Evolutionary conservation across 2,888 invertebrate genomes (phyloP).

Genomic region (Caenorhabditis auriculariae): DNA sequence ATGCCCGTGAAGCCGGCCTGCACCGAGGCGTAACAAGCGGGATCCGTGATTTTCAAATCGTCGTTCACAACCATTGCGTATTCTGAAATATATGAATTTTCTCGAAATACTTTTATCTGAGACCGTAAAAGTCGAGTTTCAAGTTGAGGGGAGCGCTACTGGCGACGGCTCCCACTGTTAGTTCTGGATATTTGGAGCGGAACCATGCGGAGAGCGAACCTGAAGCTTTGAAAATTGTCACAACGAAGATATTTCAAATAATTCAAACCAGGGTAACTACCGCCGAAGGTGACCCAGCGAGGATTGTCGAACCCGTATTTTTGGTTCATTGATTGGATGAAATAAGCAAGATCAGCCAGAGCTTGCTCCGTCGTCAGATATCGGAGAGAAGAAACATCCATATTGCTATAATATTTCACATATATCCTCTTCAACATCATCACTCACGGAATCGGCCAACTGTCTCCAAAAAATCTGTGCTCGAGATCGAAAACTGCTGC

Average conservation of each 20-base stretch:
- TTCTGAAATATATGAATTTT: constrained; percentile 28
- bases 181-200: constrained; percentile 47
- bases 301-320: constrained; percentile 41
- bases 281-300: constrained; percentile 58
- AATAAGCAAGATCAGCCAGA: constrained; percentile 41
- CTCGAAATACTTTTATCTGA: background rate
- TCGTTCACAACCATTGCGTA: constrained; percentile 52
- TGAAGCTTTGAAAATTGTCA: constrained; percentile 5
- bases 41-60: constrained; percentile 29
- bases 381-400: constrained; percentile 32
- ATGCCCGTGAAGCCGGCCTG: constrained; percentile 27
- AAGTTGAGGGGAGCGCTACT: constrained; percentile 44
- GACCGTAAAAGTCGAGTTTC: constrained; percentile 46
- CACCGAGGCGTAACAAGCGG: constrained; percentile 24
- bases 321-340: constrained; percentile 45
- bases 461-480: constrained; percentile 47
- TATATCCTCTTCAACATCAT: background rate
- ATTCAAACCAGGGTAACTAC: constrained; percentile 43
- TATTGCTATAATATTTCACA: constrained; percentile 18
- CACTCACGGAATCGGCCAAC: constrained; percentile 34
- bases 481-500: constrained; percentile 46
- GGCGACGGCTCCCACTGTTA: constrained; percentile 44
- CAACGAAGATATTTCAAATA: background rate
- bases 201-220: constrained; percentile 51
- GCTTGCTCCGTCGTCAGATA: constrained; percentile 44